Evolutionary conservation across 1,140 invertebrate species (phyloP).

Genomic region (Leptinotarsa texana): DNA sequence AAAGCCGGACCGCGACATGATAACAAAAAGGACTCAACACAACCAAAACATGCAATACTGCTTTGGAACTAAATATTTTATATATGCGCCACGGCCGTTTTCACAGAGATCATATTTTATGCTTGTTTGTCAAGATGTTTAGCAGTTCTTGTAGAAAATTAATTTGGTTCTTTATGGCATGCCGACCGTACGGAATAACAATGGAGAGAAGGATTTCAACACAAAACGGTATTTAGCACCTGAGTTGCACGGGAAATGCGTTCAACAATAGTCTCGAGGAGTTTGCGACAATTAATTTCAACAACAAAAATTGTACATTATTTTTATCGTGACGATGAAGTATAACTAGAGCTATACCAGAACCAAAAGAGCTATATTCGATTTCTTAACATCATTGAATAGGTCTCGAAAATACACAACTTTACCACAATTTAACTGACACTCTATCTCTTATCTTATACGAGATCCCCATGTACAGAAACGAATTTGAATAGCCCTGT

Average conservation of each 20-base stretch:
- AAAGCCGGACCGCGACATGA: slow-evolving; percentile 18
- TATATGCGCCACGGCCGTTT: slow-evolving; percentile 35
- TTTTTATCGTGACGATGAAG: too few relatives aligned
- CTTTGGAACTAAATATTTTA: slow-evolving; percentile 36
- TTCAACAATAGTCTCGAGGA: too few relatives aligned
- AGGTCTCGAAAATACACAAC: too few relatives aligned
- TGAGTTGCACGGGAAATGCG: not conserved
- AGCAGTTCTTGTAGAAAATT: slow-evolving; percentile 43
- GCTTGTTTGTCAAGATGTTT: slow-evolving; percentile 46
- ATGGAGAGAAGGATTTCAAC: slow-evolving; percentile 37
- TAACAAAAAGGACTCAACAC: slow-evolving; percentile 9
- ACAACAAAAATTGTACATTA: too few relatives aligned
- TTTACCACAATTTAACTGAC: too few relatives aligned
- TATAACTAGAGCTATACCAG: too few relatives aligned
- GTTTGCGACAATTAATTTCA: too few relatives aligned
- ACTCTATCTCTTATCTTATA: too few relatives aligned
- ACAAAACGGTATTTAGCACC: slow-evolving; percentile 13
- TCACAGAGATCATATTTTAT: slow-evolving; percentile 44
- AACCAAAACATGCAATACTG: slow-evolving; percentile 16
- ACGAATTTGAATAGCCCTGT: too few relatives aligned
- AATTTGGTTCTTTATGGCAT: slow-evolving; percentile 40
- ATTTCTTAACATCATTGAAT: too few relatives aligned
- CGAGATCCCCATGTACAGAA: too few relatives aligned
- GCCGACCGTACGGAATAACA: slow-evolving; percentile 33
- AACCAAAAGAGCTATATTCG: too few relatives aligned